Base-by-base conservation (phyloP, 2,888 invertebrate species). In the Aleiodes alternator region DNA sequence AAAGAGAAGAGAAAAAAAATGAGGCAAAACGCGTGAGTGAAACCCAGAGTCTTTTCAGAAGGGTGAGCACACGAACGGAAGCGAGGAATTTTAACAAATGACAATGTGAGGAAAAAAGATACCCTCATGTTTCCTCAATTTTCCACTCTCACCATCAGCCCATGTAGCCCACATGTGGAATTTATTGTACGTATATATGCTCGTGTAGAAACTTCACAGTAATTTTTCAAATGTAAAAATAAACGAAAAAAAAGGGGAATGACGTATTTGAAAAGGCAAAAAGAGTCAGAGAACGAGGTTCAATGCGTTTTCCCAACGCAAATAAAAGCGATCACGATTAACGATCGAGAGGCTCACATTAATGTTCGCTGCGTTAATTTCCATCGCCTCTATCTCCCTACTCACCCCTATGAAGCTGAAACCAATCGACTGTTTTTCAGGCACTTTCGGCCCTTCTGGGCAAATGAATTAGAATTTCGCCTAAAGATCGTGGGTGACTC, bases 71-170 rank as follows among this genome's bases (percentile, higher is more conserved):
- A 69, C n/a, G 69, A 73, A 57, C 57, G 73, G 69, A 73, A 73
- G 73, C 48, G 69, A 57, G 31, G 68, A 50, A 69, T 73, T 73
- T 73, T 61, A 61, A 74, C 43, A 74, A 74, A 74, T 74, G 69
- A 64, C 59, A 51, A 16, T 69, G 61, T 29, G 48, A 14, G 48
- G 16, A 51, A 34, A 56, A 43, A 23, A 29, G 12, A 50, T 66
- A 38, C 34, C 34, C 61, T 34, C 61, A 61, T 38, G 16, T 66
- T 66, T 29, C 50, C 50, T 66, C 29, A 11, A 66, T 66, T 66
- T 64, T 64, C 38, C 14, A 34, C 34, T 38, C 38, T 14, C 14
- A 11, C 66, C 68, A 43, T 14, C 64, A 29, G 66, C 55, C 23
- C 55, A 66, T 59, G 53, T 12, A 31, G 57, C 12, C 57, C 38